These are phyloP conservation scores for Poeciliopsis turneri DNA, from an alignment of 2,797 vertebrate species.

Conservation along the genomic window DNA sequence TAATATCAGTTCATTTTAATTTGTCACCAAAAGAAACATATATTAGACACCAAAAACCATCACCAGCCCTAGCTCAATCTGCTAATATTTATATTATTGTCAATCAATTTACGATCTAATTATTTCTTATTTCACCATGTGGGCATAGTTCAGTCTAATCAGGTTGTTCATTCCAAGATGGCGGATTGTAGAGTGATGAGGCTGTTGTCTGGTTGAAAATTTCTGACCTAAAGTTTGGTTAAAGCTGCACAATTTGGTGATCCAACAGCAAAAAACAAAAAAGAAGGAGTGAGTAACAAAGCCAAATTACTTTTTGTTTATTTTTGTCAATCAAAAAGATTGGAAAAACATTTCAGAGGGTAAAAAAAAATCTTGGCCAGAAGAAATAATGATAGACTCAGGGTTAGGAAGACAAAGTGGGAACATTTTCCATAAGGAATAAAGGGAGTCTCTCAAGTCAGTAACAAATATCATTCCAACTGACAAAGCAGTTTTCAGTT, in stretches of 20 bases:
- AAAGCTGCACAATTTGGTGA: neutral
- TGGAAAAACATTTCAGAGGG: neutral
- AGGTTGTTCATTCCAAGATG: neutral
- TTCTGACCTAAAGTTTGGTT: neutral
- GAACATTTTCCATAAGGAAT: neutral
- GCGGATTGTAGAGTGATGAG: neutral
- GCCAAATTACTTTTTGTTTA: neutral
- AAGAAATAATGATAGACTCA: neutral
- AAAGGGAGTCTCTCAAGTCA: neutral
- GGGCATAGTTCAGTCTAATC: neutral
- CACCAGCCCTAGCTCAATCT: neutral
- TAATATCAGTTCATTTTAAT: neutral
- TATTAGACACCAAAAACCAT: neutral
- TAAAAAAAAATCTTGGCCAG: neutral
- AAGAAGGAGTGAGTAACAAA: neutral
- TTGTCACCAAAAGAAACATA: neutral
- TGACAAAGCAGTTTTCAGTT: neutral
- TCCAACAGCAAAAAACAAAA: neutral
- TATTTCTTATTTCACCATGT: neutral
- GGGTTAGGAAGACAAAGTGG: neutral
- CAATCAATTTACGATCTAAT: neutral
- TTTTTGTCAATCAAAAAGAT: neutral
- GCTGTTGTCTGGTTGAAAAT: neutral
- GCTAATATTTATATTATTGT: neutral
- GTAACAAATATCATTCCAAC: conserved; percentile 3